These are phyloP conservation scores for Idaea aversata DNA, from an alignment of 2,888 invertebrate genomes.

Conservation along the genomic window DNA sequence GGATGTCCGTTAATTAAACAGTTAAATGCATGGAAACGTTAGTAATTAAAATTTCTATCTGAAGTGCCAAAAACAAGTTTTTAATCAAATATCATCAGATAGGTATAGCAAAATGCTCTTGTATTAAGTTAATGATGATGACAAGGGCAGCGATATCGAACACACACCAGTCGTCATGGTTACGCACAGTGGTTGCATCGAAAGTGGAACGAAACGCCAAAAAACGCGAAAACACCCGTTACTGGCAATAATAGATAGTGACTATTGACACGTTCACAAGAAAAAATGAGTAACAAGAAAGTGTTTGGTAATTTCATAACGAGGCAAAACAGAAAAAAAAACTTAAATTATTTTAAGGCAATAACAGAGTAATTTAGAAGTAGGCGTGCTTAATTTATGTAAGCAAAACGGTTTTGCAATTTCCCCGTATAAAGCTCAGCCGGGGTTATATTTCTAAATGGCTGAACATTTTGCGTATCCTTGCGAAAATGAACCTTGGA, in stretches of 20 bases:
- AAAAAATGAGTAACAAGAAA: not conserved
- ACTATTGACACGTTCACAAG: constrained; percentile 13
- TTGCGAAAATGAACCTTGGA: constrained; percentile 34
- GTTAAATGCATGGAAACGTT: not conserved
- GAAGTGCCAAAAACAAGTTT: not conserved
- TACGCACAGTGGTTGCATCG: constrained; percentile 49
- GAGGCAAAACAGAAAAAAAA: not conserved
- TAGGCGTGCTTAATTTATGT: constrained; percentile 11
- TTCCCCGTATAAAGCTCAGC: constrained; percentile 27
- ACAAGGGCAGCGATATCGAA: constrained; percentile 46
- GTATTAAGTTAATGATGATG: constrained; percentile 10
- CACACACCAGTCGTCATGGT: constrained; percentile 58
- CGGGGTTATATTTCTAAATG: constrained; percentile 28
- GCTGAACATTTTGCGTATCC: constrained; percentile 28
- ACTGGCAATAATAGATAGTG: constrained; percentile 35
- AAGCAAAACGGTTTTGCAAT: constrained; percentile 22
- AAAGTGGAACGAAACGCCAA: constrained; percentile 69
- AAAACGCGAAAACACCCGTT: constrained; percentile 45
- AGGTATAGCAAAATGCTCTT: not conserved
- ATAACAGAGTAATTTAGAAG: not conserved
- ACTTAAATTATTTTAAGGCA: not conserved
- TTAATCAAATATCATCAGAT: not conserved
- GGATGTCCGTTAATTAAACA: not conserved
- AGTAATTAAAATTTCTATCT: not conserved
- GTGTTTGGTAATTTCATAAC: not conserved